Percentiles rank a stretch among this genome's conserved stretches.
Conservation (phyloP, 2,113 vertebrate genomes). For the Pelvicachromis taeniatus region DNA sequence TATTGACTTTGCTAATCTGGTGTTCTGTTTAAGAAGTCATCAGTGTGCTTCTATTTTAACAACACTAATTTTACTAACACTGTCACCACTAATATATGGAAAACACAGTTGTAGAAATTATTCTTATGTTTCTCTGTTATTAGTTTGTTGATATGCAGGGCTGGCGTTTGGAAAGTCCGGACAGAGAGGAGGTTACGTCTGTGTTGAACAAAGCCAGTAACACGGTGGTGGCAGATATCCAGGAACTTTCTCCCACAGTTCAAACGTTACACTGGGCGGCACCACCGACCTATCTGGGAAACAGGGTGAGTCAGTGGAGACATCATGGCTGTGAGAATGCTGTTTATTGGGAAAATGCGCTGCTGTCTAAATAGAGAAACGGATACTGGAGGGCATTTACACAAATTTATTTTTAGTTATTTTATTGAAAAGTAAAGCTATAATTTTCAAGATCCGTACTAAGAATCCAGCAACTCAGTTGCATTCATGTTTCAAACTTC, state of each 20-base stretch:
- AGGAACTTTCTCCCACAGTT: conserved; percentile 81
- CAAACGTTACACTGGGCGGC: conserved; percentile 84
- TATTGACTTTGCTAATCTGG: background rate
- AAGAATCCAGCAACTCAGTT: background rate
- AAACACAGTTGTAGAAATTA: background rate
- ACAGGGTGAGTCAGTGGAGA: conserved; percentile 76
- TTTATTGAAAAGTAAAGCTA: background rate
- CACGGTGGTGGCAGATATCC: conserved; percentile 86
- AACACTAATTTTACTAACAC: background rate
- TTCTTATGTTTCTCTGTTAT: background rate
- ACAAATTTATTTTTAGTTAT: background rate
- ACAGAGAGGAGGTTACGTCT: conserved; percentile 71
- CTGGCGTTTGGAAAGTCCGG: conserved; percentile 80
- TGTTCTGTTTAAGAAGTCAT: background rate
- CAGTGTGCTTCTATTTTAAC: background rate
- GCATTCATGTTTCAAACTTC: background rate
- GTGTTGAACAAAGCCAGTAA: conserved; percentile 84
- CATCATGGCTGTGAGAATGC: accelerated
- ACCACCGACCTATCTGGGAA: conserved; percentile 83
- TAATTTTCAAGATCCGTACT: background rate
- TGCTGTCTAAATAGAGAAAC: background rate
- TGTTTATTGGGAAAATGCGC: background rate
- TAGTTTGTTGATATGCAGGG: conserved; percentile 87
- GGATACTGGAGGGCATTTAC: background rate
- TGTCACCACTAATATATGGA: background rate